These are phyloP conservation scores for Apostichopus parvimensis DNA, from an alignment of 35 echinoderm and acorn worm species.

Conservation along the genomic window DNA sequence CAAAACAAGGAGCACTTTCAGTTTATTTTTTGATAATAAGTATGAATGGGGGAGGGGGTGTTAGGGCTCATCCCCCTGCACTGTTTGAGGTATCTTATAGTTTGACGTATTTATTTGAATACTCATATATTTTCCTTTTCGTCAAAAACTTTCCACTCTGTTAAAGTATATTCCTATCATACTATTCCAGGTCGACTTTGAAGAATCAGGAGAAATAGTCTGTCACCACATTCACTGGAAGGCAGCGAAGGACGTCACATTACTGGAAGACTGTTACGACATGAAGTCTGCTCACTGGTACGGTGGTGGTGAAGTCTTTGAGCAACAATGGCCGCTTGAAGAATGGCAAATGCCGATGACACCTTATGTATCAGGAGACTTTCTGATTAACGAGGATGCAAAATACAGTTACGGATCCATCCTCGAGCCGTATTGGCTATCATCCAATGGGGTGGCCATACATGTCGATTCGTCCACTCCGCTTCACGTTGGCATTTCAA, in stretches of 20 bases:
- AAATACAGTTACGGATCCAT: constrained; percentile 77
- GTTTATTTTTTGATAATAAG: too few relatives aligned
- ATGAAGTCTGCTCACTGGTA: constrained; percentile 89
- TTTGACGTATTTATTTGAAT: too few relatives aligned
- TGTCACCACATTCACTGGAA: constrained; percentile 70
- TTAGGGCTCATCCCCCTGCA: too few relatives aligned
- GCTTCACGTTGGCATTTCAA: constrained; percentile 68
- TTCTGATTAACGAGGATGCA: constrained; percentile 35
- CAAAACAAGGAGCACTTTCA: too few relatives aligned
- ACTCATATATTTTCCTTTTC: too few relatives aligned
- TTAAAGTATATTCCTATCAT: not conserved
- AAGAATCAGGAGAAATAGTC: constrained; percentile 11
- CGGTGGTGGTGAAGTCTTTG: constrained; percentile 75
- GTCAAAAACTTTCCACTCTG: too few relatives aligned
- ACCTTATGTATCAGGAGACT: constrained; percentile 69
- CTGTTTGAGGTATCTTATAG: too few relatives aligned
- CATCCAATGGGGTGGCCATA: constrained; percentile 77
- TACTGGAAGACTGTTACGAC: constrained; percentile 71
- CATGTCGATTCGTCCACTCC: constrained; percentile 58
- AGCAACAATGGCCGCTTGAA: constrained; percentile 91
- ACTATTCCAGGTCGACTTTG: constrained; percentile 29
- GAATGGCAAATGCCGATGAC: constrained; percentile 62
- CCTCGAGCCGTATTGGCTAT: constrained; percentile 88
- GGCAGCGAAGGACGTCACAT: not conserved
- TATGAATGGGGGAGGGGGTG: not conserved